Evolutionary conservation across 1,140 invertebrate species (phyloP).

Genomic region (Oncopeltus fasciatus): DNA sequence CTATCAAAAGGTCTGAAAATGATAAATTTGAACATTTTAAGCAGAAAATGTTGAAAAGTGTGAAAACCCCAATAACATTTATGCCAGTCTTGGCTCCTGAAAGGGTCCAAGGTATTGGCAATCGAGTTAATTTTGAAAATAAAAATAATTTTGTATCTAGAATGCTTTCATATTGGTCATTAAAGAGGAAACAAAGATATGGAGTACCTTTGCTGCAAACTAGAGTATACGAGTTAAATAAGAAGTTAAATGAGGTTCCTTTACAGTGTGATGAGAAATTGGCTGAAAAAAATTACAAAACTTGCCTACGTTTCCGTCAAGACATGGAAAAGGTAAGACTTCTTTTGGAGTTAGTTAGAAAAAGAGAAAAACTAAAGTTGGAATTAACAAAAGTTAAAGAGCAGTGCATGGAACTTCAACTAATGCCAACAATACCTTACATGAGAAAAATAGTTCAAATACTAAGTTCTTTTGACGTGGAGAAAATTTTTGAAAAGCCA

Average conservation of each 20-base stretch:
- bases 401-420: conserved; percentile 59
- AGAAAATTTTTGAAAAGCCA: conserved; percentile 82
- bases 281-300: conserved; percentile 75
- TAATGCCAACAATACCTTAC: conserved; percentile 67
- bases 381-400: conserved; percentile 70
- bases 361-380: conserved; percentile 86
- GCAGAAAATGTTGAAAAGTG: conserved; percentile 74
- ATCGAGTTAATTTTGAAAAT: conserved; percentile 48
- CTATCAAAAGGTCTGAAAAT: conserved; percentile 37
- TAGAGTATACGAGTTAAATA: background rate
- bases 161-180: conserved; percentile 85
- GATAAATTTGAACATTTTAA: conserved; percentile 19
- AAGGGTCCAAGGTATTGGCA: conserved; percentile 69
- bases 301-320: conserved; percentile 86
- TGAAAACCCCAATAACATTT: conserved; percentile 75
- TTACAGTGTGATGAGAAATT: background rate
- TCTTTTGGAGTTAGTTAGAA: conserved; percentile 84
- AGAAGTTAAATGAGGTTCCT: background rate
- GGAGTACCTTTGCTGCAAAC: conserved; percentile 79
- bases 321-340: conserved; percentile 86
- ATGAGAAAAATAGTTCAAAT: conserved; percentile 58
- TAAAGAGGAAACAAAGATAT: conserved; percentile 86
- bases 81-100: conserved; percentile 88
- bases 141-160: conserved; percentile 78
- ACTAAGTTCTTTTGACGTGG: conserved; percentile 65